Conservation (phyloP, 2,797 vertebrate species). For the Aphelocoma californica region DNA sequence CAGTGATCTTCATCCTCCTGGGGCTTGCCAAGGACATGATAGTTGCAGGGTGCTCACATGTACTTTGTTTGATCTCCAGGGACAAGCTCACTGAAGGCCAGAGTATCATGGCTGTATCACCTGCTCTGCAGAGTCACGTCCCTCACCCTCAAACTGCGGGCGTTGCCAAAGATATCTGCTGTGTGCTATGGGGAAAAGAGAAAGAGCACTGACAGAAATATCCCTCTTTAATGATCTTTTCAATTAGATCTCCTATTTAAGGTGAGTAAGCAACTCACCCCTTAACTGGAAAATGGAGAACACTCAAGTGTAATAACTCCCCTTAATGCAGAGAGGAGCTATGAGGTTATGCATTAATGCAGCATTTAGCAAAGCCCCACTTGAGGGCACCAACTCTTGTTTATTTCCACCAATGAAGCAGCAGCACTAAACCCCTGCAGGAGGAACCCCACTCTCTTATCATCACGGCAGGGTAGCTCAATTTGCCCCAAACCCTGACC, state of each 20-base stretch:
- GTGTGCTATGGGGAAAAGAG: neutral
- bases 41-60: neutral
- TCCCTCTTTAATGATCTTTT: neutral
- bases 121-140: neutral
- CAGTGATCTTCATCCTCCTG: neutral
- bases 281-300: neutral
- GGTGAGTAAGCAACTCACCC: neutral
- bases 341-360: neutral
- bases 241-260: neutral
- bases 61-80: neutral
- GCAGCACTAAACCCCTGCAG: neutral
- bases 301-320: neutral
- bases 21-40: neutral
- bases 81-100: neutral
- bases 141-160: neutral
- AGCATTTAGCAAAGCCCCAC: neutral
- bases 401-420: neutral
- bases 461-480: neutral
- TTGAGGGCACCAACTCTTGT: neutral
- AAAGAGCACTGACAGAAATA: neutral
- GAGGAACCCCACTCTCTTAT: neutral
- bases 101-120: neutral
- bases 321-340: neutral
- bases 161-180: neutral
- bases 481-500: neutral